phyloP scores from a whole-genome alignment of 2,113 vertebrate species.

The Perca schrenkii region DNA sequence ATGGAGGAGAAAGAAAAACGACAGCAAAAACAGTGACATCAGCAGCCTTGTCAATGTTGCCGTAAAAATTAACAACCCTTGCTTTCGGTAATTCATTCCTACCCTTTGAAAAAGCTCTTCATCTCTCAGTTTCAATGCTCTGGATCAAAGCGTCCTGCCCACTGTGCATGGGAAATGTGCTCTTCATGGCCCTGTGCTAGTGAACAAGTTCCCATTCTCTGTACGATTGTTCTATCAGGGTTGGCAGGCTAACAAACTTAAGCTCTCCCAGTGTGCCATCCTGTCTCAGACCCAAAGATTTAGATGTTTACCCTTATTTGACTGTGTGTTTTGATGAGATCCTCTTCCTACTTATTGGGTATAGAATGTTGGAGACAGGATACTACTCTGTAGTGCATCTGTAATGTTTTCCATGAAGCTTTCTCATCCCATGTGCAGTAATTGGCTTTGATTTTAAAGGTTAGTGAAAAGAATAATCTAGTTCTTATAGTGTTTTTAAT shows the following conservation, averaged over 20 bases:
- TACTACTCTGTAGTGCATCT: neutral
- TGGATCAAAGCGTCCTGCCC: slow-evolving; percentile 65
- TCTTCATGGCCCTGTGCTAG: slow-evolving; percentile 48
- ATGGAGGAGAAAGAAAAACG: slow-evolving; percentile 62
- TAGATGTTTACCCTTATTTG: neutral
- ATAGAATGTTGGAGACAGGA: neutral
- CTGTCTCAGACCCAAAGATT: slow-evolving; percentile 17
- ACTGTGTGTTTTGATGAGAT: slow-evolving; percentile 1
- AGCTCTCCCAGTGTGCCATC: slow-evolving; percentile 24
- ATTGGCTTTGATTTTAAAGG: neutral
- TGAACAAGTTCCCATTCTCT: slow-evolving; percentile 22
- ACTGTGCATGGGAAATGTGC: slow-evolving; percentile 45
- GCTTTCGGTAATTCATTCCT: slow-evolving; percentile 74
- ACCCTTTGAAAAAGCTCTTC: slow-evolving; percentile 69
- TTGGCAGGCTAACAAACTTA: slow-evolving; percentile 27
- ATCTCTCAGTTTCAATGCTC: slow-evolving; percentile 64
- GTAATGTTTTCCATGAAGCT: neutral
- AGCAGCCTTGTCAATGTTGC: slow-evolving; percentile 72
- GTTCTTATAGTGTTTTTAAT: neutral
- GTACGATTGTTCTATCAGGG: slow-evolving; percentile 13
- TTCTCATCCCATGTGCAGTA: neutral
- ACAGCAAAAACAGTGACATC: slow-evolving; percentile 77
- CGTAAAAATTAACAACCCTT: slow-evolving; percentile 73
- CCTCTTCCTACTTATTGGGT: neutral
- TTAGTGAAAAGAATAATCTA: neutral